Conservation (phyloP, 2,888 invertebrate species). For the Julus scandinavius region DNA sequence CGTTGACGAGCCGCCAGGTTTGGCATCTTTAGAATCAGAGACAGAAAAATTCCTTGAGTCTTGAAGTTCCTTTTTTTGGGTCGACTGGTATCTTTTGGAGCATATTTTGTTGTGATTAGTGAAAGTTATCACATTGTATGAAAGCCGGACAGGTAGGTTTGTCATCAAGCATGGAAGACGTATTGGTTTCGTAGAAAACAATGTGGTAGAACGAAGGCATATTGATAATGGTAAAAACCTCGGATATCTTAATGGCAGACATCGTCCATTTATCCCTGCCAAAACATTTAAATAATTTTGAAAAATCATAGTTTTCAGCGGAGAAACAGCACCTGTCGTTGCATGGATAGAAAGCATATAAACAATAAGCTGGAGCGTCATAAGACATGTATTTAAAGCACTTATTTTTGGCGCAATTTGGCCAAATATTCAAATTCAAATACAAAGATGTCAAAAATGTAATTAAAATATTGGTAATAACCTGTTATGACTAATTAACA, state of each 20-base stretch:
- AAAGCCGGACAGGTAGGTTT: neutral
- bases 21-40: neutral
- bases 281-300: neutral
- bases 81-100: neutral
- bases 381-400: neutral
- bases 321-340: no score
- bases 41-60: neutral
- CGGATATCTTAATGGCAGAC: neutral
- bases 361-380: neutral
- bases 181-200: neutral
- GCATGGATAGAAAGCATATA: no score
- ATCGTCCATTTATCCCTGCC: slow-evolving; percentile 5
- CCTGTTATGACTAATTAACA: no score
- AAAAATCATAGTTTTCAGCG: neutral
- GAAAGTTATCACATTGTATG: neutral
- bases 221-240: neutral
- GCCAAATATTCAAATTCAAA: no score
- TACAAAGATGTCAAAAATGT: no score
- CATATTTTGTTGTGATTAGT: neutral
- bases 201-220: neutral
- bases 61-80: neutral
- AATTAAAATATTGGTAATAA: no score
- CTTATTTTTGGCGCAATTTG: neutral
- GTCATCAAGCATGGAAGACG: neutral
- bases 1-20: slow-evolving; percentile 34